Percentiles rank a stretch among this genome's conserved stretches.
Conservation (phyloP, 2,888 invertebrate species). For the Oxystoma pomonae region DNA sequence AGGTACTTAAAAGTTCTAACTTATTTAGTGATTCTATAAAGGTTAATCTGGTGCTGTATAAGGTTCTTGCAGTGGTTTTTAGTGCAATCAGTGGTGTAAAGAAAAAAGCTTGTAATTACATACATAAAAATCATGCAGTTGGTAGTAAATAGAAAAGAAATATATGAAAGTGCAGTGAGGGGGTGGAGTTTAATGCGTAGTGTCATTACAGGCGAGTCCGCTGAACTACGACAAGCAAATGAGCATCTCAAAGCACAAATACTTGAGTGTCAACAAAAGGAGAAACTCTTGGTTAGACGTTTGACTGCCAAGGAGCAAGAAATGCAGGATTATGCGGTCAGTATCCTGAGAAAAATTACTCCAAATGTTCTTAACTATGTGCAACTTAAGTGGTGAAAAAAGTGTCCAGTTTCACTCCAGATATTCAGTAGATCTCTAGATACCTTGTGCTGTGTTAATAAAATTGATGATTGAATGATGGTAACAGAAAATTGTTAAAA, state of each 20-base stretch:
- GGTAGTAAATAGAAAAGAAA: neutral
- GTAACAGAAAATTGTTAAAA: no score
- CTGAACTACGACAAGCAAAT: slow-evolving; percentile 70
- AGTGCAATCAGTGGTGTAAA: slow-evolving; percentile 17
- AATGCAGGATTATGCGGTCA: slow-evolving; percentile 92
- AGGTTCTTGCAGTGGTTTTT: slow-evolving; percentile 21
- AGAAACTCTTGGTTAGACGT: slow-evolving; percentile 87
- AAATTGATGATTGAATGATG: no score
- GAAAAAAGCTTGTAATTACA: neutral
- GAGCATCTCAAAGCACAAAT: slow-evolving; percentile 78
- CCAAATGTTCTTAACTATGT: slow-evolving; percentile 45
- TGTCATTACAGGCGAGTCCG: slow-evolving; percentile 61
- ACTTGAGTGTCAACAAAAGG: slow-evolving; percentile 82
- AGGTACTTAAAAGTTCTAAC: slow-evolving; percentile 57
- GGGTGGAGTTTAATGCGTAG: slow-evolving; percentile 27
- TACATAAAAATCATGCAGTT: neutral
- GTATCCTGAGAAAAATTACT: slow-evolving; percentile 45
- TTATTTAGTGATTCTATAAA: neutral
- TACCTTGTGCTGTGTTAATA: neutral
- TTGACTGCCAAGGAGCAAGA: slow-evolving; percentile 95
- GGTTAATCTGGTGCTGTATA: slow-evolving; percentile 18
- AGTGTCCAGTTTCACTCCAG: no score
- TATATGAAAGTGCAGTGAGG: slow-evolving; percentile 35
- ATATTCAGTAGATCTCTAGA: no score
- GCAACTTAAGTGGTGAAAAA: no score